These are phyloP conservation scores for Acleris emargana DNA, from an alignment of 2,888 invertebrate species.

Conservation along the genomic window DNA sequence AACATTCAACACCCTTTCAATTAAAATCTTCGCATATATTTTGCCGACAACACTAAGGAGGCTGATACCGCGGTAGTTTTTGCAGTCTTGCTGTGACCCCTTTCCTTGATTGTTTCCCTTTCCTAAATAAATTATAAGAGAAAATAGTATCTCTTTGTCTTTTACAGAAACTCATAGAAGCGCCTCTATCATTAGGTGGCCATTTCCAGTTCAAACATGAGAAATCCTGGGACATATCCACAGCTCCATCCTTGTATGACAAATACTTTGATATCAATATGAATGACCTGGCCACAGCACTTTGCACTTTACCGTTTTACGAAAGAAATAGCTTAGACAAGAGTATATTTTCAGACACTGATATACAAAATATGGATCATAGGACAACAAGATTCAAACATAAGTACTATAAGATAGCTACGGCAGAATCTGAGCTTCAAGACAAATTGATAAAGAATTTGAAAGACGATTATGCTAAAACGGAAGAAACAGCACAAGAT, in stretches of 20 bases:
- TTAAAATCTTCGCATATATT: too few relatives aligned
- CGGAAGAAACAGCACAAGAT: slow-evolving; percentile 28
- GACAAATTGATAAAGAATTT: slow-evolving; percentile 57
- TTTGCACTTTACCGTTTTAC: slow-evolving; percentile 72
- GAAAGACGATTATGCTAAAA: slow-evolving; percentile 41
- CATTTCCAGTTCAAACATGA: slow-evolving; percentile 82
- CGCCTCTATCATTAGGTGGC: slow-evolving; percentile 69
- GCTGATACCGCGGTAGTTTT: too few relatives aligned
- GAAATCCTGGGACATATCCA: slow-evolving; percentile 72
- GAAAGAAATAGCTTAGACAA: slow-evolving; percentile 67
- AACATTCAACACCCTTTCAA: too few relatives aligned
- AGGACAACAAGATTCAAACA: slow-evolving; percentile 69
- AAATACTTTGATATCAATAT: slow-evolving; percentile 76
- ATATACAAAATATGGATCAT: slow-evolving; percentile 68
- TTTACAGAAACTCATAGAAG: slow-evolving; percentile 72
- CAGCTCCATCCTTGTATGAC: slow-evolving; percentile 68
- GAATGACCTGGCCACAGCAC: slow-evolving; percentile 63
- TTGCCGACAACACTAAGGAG: too few relatives aligned
- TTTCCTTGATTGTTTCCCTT: too few relatives aligned
- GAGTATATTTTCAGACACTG: slow-evolving; percentile 62
- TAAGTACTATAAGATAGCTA: slow-evolving; percentile 67
- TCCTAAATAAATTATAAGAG: too few relatives aligned
- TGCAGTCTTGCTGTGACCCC: too few relatives aligned
- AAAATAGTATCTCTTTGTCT: too few relatives aligned
- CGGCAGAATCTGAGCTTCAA: slow-evolving; percentile 62